Conservation (phyloP, 1,140 invertebrate species). For the Caerostris extrusa region DNA sequence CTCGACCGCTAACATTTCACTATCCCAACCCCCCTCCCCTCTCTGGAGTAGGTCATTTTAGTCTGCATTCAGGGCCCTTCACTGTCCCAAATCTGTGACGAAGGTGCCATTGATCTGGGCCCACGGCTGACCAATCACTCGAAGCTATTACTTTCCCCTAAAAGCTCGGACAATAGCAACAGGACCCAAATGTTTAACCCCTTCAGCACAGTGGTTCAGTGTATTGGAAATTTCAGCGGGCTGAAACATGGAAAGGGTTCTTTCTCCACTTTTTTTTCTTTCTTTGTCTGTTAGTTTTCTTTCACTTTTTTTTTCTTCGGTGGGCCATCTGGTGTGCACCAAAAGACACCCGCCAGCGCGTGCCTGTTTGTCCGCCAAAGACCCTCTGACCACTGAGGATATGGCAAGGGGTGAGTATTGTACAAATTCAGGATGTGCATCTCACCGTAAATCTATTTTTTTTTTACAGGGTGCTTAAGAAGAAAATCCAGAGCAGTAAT, state of each 20-base stretch:
- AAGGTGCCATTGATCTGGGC: neutral
- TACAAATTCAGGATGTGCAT: conserved; percentile 18
- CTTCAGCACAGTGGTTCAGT: neutral
- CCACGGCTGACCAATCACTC: neutral
- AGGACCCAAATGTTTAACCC: conserved; percentile 54
- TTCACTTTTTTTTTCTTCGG: neutral
- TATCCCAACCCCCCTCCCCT: neutral
- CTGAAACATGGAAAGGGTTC: neutral
- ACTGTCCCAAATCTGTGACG: conserved; percentile 52
- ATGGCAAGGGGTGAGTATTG: neutral
- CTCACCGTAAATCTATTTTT: conserved; percentile 12
- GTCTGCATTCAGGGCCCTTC: neutral
- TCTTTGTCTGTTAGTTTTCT: neutral
- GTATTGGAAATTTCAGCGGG: neutral
- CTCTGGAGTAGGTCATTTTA: conserved; percentile 7
- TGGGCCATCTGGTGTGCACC: neutral
- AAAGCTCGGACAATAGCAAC: conserved; percentile 33
- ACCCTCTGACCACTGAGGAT: neutral
- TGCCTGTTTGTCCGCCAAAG: neutral
- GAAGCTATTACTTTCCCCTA: neutral
- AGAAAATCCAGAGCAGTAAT: neutral
- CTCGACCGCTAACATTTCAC: conserved; percentile 30
- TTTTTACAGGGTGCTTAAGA: neutral
- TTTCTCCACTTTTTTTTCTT: neutral
- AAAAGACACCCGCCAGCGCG: conserved; percentile 12